Evolutionary conservation across 2,888 invertebrate species (phyloP).

Genomic region (Drosophila lacicola): DNA sequence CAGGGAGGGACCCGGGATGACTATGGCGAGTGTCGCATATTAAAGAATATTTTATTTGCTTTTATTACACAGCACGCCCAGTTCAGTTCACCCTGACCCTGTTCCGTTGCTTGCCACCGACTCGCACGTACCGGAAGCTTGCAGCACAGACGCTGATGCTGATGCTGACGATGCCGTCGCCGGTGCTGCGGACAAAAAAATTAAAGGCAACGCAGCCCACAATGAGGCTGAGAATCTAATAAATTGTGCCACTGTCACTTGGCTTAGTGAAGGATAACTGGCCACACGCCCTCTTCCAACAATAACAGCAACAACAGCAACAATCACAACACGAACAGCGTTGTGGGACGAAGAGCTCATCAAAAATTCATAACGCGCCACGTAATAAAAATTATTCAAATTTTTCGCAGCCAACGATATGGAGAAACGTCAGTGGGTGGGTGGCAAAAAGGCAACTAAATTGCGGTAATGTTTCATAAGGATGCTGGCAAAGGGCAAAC

Average conservation of each 20-base stretch:
- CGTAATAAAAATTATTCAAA: constrained; percentile 84
- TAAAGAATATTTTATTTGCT: constrained; percentile 80
- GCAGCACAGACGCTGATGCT: constrained; percentile 71
- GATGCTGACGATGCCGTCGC: constrained; percentile 40
- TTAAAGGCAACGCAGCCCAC: constrained; percentile 50
- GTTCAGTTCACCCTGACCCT: constrained; percentile 38
- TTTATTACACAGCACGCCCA: constrained; percentile 75
- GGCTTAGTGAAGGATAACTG: constrained; percentile 82
- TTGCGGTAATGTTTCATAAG: constrained; percentile 79
- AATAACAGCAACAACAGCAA: constrained; percentile 38
- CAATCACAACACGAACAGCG: constrained; percentile 41
- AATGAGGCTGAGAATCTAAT: constrained; percentile 79
- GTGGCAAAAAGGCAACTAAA: constrained; percentile 60
- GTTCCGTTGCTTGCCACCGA: constrained; percentile 2
- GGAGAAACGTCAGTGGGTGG: constrained; percentile 23
- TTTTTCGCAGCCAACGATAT: constrained; percentile 68
- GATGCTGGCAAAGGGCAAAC: constrained; percentile 60
- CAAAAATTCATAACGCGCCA: constrained; percentile 83
- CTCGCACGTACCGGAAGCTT: constrained; percentile 69
- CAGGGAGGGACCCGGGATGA: constrained; percentile 21
- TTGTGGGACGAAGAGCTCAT: constrained; percentile 65
- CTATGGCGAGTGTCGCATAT: constrained; percentile 76
- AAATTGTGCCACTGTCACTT: constrained; percentile 82
- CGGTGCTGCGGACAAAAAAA: constrained; percentile 30
- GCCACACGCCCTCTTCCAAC: constrained; percentile 67